These are phyloP conservation scores for Tolypeutes matacus DNA, from an alignment of 2,797 vertebrate species.

Conservation along the genomic window DNA sequence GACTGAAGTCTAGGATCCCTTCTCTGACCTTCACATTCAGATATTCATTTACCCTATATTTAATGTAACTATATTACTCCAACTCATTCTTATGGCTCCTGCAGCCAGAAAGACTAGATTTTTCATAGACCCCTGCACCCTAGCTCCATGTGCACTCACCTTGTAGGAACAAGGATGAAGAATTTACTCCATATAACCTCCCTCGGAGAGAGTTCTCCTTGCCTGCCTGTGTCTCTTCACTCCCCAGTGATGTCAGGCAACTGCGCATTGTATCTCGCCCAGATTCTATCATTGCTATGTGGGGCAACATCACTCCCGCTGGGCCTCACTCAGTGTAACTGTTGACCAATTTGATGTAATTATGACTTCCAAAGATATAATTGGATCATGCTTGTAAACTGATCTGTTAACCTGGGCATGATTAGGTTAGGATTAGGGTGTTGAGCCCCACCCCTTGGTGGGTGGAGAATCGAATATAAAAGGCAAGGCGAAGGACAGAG, in stretches of 20 bases:
- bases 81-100: neutral
- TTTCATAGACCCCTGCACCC: fast-evolving
- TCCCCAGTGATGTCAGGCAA: neutral
- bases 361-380: too few species aligned
- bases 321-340: neutral
- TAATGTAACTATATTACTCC: neutral
- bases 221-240: neutral
- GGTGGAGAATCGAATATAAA: too few species aligned
- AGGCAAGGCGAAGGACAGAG: too few species aligned
- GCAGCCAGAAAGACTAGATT: neutral
- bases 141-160: fast-evolving
- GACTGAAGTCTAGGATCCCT: neutral
- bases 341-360: too few species aligned
- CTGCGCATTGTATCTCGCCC: neutral
- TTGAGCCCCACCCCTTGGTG: too few species aligned
- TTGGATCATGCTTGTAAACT: too few species aligned
- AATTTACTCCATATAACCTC: fast-evolving
- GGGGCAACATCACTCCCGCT: neutral
- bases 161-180: fast-evolving
- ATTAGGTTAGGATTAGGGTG: too few species aligned
- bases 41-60: too few species aligned
- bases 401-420: too few species aligned
- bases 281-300: neutral
- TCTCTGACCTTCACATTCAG: neutral
- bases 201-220: neutral